Evolutionary conservation across 1,140 invertebrate genomes (phyloP), one percentile per base, ranked within the genome.

Genomic region (Dendrolimus kikuchii): DNA sequence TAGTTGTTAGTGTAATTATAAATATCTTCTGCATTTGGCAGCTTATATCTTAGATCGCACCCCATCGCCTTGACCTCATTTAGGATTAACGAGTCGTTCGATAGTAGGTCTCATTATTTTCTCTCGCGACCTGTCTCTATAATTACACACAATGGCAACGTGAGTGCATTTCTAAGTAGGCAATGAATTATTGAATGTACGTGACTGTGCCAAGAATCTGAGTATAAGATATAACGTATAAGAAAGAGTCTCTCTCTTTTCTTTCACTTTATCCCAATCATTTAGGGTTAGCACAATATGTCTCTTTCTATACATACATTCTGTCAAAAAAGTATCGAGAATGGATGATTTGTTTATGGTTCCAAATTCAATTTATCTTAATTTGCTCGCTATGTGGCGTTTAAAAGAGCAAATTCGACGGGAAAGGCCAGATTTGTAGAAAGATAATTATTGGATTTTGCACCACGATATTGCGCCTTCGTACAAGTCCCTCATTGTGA

Each of bases 81-180:
- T 43, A 55, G 51, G 51, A 57, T 59, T 63, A 66, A 68, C 56
- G 66, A 68, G 55, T 23, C 48, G 59, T 66, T 65, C 60, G 60
- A 63, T 60, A 60, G 51, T 49, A 53, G 54, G 54, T 63, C 58
- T 68, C 49, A 64, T 67, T 67, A 63, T 63, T 64, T 23, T 64
- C 55, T 47, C 53, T 37, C 4, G 50, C 55, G 48, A 64, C 60
- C 55, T 62, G 63, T 64, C 59, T 52, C 61, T 59, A 53, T 63
- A 63, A 66, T 63, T 63, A 63, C 55, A 56, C 48, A 59, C 53
- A 49, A 52, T 60, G 45, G 41, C 40, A 55, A 54, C 55, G 57
- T 66, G 60, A 62, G 58, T 62, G 49, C 60, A 48, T 59, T 58
- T 51, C 53, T 53, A 51, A 59, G 56, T 46, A 54, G 38, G 39